These are phyloP conservation scores for Tor tambroides DNA, from an alignment of 2,113 vertebrate species.

Conservation along the genomic window DNA sequence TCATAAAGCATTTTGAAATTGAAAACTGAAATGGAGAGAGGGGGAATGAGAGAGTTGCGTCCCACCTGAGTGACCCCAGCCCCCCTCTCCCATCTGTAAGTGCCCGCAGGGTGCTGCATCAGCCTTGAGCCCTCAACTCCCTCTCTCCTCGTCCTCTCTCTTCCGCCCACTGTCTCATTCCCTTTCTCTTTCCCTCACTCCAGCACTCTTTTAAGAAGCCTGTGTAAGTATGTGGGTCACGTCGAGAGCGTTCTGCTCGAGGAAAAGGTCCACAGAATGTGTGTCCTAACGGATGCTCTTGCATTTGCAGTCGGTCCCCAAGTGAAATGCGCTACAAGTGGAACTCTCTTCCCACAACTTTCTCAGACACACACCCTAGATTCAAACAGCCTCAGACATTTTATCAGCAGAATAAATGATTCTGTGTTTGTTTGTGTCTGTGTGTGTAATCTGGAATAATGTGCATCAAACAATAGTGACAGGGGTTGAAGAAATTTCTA, in stretches of 20 bases:
- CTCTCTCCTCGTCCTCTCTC: conserved; percentile 5
- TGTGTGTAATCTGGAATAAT: not conserved
- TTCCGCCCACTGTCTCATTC: not conserved
- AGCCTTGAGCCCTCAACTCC: conserved; percentile 43
- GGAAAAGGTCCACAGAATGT: conserved; percentile 45
- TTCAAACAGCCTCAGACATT: not conserved
- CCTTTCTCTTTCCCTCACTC: conserved; percentile 2
- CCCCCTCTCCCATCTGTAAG: conserved; percentile 34
- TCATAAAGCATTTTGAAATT: not conserved
- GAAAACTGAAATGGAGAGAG: not conserved
- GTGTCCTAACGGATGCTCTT: conserved; percentile 36
- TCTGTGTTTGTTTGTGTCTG: conserved; percentile 5
- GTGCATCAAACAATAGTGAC: not conserved
- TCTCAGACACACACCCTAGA: conserved; percentile 27
- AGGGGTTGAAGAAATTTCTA: not conserved
- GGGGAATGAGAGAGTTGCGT: not conserved
- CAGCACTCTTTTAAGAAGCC: conserved; percentile 30
- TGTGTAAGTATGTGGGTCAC: conserved; percentile 54
- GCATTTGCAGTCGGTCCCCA: conserved; percentile 38
- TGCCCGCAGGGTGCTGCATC: conserved; percentile 45
- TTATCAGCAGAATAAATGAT: not conserved
- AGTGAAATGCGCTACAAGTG: conserved; percentile 23
- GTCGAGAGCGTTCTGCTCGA: conserved; percentile 25
- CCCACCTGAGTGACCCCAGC: conserved; percentile 38
- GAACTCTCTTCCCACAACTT: conserved; percentile 38